These are phyloP conservation scores for Neopipo cinnamomea DNA, from an alignment of 2,113 vertebrate species.

Conservation along the genomic window DNA sequence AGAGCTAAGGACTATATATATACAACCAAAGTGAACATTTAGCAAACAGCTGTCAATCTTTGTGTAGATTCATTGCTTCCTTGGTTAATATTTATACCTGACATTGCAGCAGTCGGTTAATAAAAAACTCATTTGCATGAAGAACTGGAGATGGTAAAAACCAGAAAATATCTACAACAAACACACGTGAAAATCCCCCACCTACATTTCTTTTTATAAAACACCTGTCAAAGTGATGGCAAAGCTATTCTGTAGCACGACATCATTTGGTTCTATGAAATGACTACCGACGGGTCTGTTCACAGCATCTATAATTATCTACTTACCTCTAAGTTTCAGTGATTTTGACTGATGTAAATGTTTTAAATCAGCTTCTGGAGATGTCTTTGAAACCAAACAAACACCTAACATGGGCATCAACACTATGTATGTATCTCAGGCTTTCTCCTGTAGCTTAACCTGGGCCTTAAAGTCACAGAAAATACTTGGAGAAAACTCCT, in stretches of 20 bases:
- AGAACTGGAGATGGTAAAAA: neutral
- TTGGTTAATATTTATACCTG: slow-evolving; percentile 44
- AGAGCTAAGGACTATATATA: neutral
- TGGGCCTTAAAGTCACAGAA: neutral
- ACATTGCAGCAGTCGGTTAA: slow-evolving; percentile 32
- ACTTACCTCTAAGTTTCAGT: slow-evolving; percentile 35
- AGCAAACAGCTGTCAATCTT: neutral
- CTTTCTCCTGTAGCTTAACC: neutral
- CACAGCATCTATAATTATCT: slow-evolving; percentile 37
- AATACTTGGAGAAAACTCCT: neutral
- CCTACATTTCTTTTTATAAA: neutral
- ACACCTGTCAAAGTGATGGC: neutral
- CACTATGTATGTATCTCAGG: neutral
- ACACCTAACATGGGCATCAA: neutral
- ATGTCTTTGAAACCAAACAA: neutral
- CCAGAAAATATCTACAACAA: neutral
- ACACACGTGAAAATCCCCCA: neutral
- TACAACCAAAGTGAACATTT: neutral
- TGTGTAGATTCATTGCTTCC: neutral
- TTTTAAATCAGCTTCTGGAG: slow-evolving; percentile 24
- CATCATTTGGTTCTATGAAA: neutral
- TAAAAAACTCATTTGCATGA: neutral
- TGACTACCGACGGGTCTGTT: neutral
- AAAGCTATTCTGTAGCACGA: slow-evolving; percentile 29
- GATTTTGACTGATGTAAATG: slow-evolving; percentile 9